These are phyloP conservation scores for Hycleus cichorii DNA, from an alignment of 1,140 invertebrate species.

Conservation along the genomic window DNA sequence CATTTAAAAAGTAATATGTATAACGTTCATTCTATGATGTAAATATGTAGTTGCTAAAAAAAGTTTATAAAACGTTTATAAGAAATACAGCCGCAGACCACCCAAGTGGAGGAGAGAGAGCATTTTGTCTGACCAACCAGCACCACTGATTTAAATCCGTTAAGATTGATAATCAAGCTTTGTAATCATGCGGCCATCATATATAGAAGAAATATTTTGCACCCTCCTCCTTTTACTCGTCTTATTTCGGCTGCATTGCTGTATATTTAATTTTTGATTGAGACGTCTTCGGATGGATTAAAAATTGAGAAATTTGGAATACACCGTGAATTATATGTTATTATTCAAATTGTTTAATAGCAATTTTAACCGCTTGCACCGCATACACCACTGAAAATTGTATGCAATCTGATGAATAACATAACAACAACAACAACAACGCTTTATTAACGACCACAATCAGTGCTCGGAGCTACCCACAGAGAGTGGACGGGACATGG, in stretches of 20 bases:
- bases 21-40: conserved; percentile 26
- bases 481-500: too few relatives aligned
- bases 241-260: too few relatives aligned
- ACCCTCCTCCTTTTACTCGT: not conserved
- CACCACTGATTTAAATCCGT: conserved; percentile 1
- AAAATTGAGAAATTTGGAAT: conserved; percentile 11
- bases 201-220: conserved; percentile 8
- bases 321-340: not conserved
- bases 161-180: conserved; percentile 18
- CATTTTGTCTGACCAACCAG: conserved; percentile 16
- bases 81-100: conserved; percentile 27
- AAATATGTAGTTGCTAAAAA: conserved; percentile 18
- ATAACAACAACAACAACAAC: too few relatives aligned
- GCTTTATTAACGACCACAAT: too few relatives aligned
- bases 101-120: conserved; percentile 21
- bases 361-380: too few relatives aligned
- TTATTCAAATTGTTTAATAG: conserved; percentile 6
- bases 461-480: too few relatives aligned
- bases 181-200: not conserved
- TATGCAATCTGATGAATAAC: too few relatives aligned
- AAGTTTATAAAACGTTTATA: conserved; percentile 19
- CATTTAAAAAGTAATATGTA: too few relatives aligned
- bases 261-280: too few relatives aligned
- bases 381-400: too few relatives aligned
- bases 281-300: not conserved